phyloP scores from a whole-genome alignment of 2,888 invertebrate species.

The Aphrophora alni region DNA sequence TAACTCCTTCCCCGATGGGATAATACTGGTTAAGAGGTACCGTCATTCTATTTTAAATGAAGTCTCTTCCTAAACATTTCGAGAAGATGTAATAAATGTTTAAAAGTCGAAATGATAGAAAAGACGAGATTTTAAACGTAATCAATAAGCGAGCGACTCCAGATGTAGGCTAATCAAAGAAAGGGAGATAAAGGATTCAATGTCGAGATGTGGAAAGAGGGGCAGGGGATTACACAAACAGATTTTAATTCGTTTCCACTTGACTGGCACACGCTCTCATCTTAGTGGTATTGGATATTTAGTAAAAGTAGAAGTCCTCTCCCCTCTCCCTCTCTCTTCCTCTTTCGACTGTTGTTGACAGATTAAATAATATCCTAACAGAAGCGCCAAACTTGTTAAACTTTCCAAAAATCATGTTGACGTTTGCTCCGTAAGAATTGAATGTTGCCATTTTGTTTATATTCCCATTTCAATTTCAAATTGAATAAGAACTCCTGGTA shows the following conservation, averaged over 20 bases:
- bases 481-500: background rate
- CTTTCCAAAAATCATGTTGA: slow-evolving; percentile 38
- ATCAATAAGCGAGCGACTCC: background rate
- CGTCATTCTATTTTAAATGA: too few species aligned
- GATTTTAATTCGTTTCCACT: slow-evolving; percentile 6
- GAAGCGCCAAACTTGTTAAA: slow-evolving; percentile 36
- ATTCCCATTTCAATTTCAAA: background rate
- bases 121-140: background rate
- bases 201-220: background rate
- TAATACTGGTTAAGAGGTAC: too few species aligned
- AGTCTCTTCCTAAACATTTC: too few species aligned
- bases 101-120: background rate
- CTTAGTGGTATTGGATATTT: slow-evolving; percentile 2
- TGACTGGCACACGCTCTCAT: background rate
- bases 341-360: slow-evolving; percentile 27
- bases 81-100: too few species aligned
- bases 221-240: background rate
- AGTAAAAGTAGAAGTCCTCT: background rate
- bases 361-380: slow-evolving; percentile 30
- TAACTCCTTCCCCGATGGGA: too few species aligned
- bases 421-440: slow-evolving; percentile 36
- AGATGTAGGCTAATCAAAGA: slow-evolving; percentile 6
- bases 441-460: background rate
- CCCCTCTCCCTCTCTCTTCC: background rate
- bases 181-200: slow-evolving; percentile 9